A percentile compares a stretch with the other conserved stretches of the same genome.
Evolutionary conservation across 37 sponge, comb jelly and placozoan species (phyloP).

Genomic region (Spongilla lacustris): DNA sequence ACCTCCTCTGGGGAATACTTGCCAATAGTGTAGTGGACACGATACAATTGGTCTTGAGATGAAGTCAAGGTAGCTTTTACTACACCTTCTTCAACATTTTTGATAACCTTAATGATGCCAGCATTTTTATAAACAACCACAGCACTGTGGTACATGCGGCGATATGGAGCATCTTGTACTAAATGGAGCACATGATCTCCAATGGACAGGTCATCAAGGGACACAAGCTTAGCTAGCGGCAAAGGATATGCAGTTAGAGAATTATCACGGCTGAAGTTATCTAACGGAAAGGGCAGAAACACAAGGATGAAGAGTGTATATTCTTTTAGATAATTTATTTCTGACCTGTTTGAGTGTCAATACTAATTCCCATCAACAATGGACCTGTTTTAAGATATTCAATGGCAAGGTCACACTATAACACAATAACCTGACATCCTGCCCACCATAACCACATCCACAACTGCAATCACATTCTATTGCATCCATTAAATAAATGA

Average conservation of each 20-base stretch:
- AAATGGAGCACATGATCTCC: slow-evolving; percentile 23
- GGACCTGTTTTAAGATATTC: too few relatives aligned
- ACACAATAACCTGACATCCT: too few relatives aligned
- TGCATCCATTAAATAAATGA: too few relatives aligned
- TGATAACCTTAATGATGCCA: neutral
- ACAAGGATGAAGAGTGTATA: too few relatives aligned
- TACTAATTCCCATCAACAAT: too few relatives aligned
- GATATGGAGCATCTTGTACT: neutral
- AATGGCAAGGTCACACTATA: too few relatives aligned
- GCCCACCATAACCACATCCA: too few relatives aligned
- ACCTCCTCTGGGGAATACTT: slow-evolving; percentile 14
- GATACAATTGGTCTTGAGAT: neutral
- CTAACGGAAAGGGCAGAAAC: neutral
- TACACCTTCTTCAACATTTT: neutral
- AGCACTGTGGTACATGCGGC: slow-evolving; percentile 4
- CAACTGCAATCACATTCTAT: too few relatives aligned
- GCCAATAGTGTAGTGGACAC: slow-evolving; percentile 12
- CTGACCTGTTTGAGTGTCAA: too few relatives aligned
- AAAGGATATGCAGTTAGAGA: neutral
- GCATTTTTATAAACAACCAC: neutral
- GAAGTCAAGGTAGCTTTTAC: neutral
- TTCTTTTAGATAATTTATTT: too few relatives aligned
- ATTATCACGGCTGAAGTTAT: neutral
- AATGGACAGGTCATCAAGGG: neutral
- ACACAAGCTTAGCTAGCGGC: neutral